phyloP scores from a whole-genome alignment of 1,140 invertebrate genomes.

The Cotesia glomerata region DNA sequence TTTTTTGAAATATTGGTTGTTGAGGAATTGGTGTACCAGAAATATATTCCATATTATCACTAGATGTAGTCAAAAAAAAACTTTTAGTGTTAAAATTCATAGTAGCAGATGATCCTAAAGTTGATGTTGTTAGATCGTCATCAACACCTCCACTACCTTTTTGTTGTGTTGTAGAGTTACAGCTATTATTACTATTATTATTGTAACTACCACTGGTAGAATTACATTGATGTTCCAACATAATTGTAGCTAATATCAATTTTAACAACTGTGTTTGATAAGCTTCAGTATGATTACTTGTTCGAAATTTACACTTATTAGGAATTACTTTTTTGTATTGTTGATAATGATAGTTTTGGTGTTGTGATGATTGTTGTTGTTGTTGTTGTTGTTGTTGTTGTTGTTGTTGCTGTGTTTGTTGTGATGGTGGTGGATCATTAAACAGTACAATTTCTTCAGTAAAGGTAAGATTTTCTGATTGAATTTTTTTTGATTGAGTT shows the following conservation, averaged over 20 bases:
- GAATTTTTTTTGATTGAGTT: slow-evolving; percentile 48
- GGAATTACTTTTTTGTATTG: slow-evolving; percentile 46
- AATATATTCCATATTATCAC: slow-evolving; percentile 68
- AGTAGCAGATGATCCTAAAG: background rate
- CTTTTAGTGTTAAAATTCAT: slow-evolving; percentile 13
- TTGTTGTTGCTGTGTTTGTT: slow-evolving; percentile 1
- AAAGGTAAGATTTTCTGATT: slow-evolving; percentile 69
- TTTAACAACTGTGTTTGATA: slow-evolving; percentile 80
- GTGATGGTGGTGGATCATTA: slow-evolving; percentile 70
- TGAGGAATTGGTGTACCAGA: slow-evolving; percentile 74
- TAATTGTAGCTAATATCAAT: slow-evolving; percentile 71
- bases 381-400: no score
- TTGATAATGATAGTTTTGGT: no score
- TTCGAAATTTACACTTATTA: slow-evolving; percentile 66
- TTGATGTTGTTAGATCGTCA: background rate
- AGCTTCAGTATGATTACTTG: slow-evolving; percentile 75
- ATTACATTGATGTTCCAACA: slow-evolving; percentile 76
- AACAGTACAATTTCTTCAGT: slow-evolving; percentile 85
- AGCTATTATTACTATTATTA: slow-evolving; percentile 10
- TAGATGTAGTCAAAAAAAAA: slow-evolving; percentile 49
- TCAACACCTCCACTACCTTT: slow-evolving; percentile 5
- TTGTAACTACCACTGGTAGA: background rate
- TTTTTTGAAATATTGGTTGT: slow-evolving; percentile 86
- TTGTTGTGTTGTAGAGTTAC: slow-evolving; percentile 50
- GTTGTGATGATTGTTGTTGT: no score